A percentile compares a stretch with the other conserved stretches of the same genome.
phyloP scores from a whole-genome alignment of 2,888 invertebrate genomes.

The Melieria omissa region DNA sequence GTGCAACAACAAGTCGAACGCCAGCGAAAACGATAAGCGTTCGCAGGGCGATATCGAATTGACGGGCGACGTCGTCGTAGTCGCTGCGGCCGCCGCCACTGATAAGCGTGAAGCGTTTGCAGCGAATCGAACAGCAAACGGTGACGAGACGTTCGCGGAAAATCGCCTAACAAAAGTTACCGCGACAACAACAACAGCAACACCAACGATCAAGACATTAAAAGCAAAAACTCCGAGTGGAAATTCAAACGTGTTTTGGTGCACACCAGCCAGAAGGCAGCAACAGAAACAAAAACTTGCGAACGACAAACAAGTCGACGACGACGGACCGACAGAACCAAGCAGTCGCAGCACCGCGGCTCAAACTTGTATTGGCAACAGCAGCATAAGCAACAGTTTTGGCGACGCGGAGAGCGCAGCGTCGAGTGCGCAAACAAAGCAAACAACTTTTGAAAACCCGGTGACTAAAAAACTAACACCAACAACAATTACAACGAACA shows the following conservation, averaged over 20 bases:
- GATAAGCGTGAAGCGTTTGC: constrained; percentile 3
- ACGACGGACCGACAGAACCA: constrained; percentile 34
- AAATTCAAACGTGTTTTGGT: constrained; percentile 27
- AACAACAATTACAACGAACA: constrained; percentile 43
- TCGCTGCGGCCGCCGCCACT: not conserved
- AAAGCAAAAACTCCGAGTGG: constrained; percentile 2
- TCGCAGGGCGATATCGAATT: constrained; percentile 12
- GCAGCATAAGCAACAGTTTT: constrained; percentile 19
- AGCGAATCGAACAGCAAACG: constrained; percentile 10
- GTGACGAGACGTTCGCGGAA: not conserved
- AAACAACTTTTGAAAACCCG: constrained; percentile 42
- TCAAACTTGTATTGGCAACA: constrained; percentile 22
- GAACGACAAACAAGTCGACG: constrained; percentile 44
- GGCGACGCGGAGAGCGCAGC: constrained; percentile 13
- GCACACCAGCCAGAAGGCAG: not conserved
- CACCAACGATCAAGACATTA: not conserved
- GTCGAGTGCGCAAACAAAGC: constrained; percentile 37
- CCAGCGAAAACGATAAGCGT: constrained; percentile 9
- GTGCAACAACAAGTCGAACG: not conserved
- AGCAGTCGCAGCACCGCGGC: constrained; percentile 14
- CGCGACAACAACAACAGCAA: not conserved
- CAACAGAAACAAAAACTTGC: constrained; percentile 34
- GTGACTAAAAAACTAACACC: constrained; percentile 36
- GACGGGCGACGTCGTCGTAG: not conserved
- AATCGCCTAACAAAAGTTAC: constrained; percentile 10